Percentiles rank a stretch among this genome's conserved stretches.
These are phyloP conservation scores for Pocillopora damicornis DNA, from an alignment of 64 coral and sea anemone genomes.

Conservation along the genomic window DNA sequence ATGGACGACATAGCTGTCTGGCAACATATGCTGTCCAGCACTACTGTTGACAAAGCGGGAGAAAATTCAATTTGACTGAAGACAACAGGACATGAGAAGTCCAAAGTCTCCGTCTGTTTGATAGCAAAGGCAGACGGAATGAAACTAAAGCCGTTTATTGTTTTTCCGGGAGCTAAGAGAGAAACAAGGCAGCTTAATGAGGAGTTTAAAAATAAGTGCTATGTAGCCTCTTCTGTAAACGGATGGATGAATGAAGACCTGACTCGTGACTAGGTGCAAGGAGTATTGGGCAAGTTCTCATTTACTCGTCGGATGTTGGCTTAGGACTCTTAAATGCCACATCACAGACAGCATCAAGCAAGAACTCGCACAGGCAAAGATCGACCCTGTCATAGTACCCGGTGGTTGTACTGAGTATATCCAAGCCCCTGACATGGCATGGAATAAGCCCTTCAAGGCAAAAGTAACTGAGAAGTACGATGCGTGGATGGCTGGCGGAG, in stretches of 20 bases:
- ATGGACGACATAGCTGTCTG: neutral
- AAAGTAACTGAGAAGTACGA: too few species aligned
- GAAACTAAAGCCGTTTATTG: constrained; percentile 52
- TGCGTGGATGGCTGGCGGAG: too few species aligned
- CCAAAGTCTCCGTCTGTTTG: constrained; percentile 42
- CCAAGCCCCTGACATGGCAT: too few species aligned
- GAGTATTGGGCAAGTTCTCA: constrained; percentile 20
- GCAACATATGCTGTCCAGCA: constrained; percentile 2
- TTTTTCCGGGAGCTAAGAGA: constrained; percentile 44
- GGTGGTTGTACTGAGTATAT: too few species aligned
- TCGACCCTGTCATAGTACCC: constrained; percentile 48
- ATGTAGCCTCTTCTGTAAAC: constrained; percentile 20
- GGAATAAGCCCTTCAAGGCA: too few species aligned
- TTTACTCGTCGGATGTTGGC: constrained; percentile 35
- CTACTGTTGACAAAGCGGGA: constrained; percentile 6
- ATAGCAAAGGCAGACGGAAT: constrained; percentile 36
- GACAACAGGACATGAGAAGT: constrained; percentile 50
- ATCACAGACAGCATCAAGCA: constrained; percentile 37
- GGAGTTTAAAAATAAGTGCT: constrained; percentile 8
- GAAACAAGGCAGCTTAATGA: constrained; percentile 33
- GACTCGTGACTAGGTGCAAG: constrained; percentile 45
- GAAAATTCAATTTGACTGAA: neutral
- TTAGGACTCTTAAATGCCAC: constrained; percentile 47
- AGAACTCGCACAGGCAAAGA: constrained; percentile 2
- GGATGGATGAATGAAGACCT: constrained; percentile 62